Base-by-base conservation (phyloP, 2,888 invertebrate genomes). In the Scotopteryx bipunctaria region DNA sequence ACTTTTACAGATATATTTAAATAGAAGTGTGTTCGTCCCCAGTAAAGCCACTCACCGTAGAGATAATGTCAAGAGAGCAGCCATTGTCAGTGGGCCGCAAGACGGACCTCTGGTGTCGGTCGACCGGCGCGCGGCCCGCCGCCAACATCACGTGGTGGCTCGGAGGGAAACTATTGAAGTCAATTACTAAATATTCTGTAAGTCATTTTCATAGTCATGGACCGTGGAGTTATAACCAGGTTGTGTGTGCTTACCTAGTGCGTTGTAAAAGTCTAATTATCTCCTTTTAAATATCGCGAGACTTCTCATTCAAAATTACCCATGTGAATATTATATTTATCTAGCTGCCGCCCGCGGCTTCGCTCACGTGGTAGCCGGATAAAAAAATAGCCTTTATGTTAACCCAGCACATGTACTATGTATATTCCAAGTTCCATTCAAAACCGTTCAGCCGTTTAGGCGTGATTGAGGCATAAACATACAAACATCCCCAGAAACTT, bases 131-230 rank as follows among this genome's bases (percentile, higher is more conserved):
- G 2, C 88, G 96, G 55, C 97, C 97, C 0, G 95, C 97, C 0
- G 96, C 97, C 0, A 94, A 93, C 67, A 93, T 97, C 55, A 93
- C 94, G 0, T 97, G 97, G 97, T 96, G 94, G 93, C 93, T 96
- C 81, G 95, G 94, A 59, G 94, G 93, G 19, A 92, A 92, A 61
- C 92, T 92, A 61, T 76, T 96, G 37, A 92, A 92, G 31, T 81
- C 85, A 31, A 67, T 76, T 9, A 80, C 82, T 2, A 86, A 86
- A 52, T 71, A 81, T 57, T 64, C 70, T 70, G 89, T 90, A 69
- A 76, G 71, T 53, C 0, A 6, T 15, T 33, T 37, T 25, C 38
- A 27, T 43, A 29, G 17, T 27, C 29, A 29, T 29, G 9, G 13
- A 13, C 19, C 41, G 8, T 40, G 8, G 21, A 36, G 36, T 36